Evolutionary conservation across 2,113 vertebrate genomes (phyloP).

Genomic region (Pica pica): DNA sequence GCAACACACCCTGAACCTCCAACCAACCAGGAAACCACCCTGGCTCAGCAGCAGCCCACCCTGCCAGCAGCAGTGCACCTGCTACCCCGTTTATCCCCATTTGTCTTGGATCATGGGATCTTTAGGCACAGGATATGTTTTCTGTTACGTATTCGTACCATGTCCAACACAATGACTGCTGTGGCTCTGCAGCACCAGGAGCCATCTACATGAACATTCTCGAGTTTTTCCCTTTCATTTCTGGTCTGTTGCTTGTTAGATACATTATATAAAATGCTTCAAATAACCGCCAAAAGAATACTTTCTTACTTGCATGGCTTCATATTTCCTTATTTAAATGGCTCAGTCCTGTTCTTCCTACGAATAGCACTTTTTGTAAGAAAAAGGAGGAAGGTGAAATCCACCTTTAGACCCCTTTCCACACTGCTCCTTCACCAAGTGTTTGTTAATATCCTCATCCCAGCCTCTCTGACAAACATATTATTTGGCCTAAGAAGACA

Average conservation of each 20-base stretch:
- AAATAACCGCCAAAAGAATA: not conserved
- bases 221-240: not conserved
- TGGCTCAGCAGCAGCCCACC: not conserved
- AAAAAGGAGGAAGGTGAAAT: not conserved
- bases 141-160: not conserved
- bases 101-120: not conserved
- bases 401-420: not conserved
- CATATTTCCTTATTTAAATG: not conserved
- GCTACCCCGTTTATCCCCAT: no score
- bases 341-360: not conserved
- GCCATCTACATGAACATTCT: not conserved
- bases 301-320: not conserved
- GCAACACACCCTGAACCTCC: not conserved
- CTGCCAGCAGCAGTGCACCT: not conserved
- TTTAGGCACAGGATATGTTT: not conserved
- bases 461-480: not conserved
- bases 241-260: not conserved
- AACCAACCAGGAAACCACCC: not conserved
- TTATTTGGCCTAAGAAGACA: not conserved
- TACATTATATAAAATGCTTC: not conserved
- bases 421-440: not conserved
- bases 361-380: not conserved
- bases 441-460: not conserved
- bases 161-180: not conserved
- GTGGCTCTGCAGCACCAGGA: not conserved